phyloP scores from a whole-genome alignment of 1,140 invertebrate species.

The Drosophila malerkotliana region DNA sequence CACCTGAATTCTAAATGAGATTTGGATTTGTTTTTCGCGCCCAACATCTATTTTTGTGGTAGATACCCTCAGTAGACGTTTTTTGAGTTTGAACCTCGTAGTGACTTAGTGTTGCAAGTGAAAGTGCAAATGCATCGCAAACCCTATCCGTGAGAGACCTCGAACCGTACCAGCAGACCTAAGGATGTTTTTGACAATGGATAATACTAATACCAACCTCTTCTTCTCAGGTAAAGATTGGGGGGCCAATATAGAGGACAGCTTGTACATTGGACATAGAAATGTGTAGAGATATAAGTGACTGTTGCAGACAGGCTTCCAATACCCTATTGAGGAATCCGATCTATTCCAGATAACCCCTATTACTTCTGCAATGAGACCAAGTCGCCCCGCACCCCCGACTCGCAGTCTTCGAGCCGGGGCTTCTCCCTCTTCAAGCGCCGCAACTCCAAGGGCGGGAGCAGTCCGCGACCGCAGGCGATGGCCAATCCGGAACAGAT shows the following conservation, averaged over 20 bases:
- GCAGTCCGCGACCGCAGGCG: constrained; percentile 62
- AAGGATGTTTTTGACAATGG: constrained; percentile 82
- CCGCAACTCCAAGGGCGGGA: constrained; percentile 80
- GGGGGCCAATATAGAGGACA: background rate
- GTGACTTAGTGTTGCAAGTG: constrained; percentile 38
- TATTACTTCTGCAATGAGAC: constrained; percentile 82
- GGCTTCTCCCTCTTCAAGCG: constrained; percentile 79
- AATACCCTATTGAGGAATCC: background rate
- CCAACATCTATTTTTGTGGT: background rate
- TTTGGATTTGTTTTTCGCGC: constrained; percentile 57
- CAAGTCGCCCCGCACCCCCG: constrained; percentile 80
- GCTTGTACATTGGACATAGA: too few species aligned
- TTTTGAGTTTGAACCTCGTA: constrained; percentile 53
- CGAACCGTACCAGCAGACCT: constrained; percentile 19
- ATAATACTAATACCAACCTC: constrained; percentile 79
- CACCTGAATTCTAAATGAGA: constrained; percentile 24
- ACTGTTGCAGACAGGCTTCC: too few species aligned
- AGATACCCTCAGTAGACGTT: background rate
- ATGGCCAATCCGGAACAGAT: constrained; percentile 68
- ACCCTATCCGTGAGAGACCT: background rate
- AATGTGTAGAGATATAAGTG: too few species aligned
- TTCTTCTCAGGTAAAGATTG: constrained; percentile 79
- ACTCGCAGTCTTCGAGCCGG: constrained; percentile 73
- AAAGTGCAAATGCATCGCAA: constrained; percentile 55
- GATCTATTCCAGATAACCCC: constrained; percentile 67